A percentile compares a stretch with the other conserved stretches of the same genome.
These are phyloP conservation scores for Microtus richardsoni DNA, from an alignment of 2,113 vertebrate species.

Conservation along the genomic window DNA sequence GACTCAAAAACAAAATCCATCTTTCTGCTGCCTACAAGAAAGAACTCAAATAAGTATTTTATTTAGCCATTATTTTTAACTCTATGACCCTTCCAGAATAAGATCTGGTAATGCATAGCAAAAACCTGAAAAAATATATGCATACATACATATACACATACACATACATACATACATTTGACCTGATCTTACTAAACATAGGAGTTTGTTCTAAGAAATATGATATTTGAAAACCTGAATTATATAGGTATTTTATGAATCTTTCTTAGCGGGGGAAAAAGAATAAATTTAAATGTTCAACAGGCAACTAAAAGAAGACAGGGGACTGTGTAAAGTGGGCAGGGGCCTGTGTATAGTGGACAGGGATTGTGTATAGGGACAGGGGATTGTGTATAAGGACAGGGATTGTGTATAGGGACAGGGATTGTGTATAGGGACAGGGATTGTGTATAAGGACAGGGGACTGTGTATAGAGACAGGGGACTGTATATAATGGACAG, in stretches of 20 bases:
- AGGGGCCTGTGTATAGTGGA: neutral
- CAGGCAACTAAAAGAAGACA: neutral
- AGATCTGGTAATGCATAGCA: neutral
- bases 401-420: neutral
- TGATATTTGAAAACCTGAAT: slow-evolving; percentile 31
- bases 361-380: neutral
- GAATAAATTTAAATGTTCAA: slow-evolving; percentile 24
- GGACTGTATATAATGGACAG: neutral
- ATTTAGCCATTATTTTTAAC: slow-evolving; percentile 29
- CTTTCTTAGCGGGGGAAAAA: slow-evolving; percentile 20
- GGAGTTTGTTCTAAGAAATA: slow-evolving; percentile 55
- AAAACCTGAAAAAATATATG: neutral
- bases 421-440: neutral
- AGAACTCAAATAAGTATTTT: slow-evolving; percentile 39
- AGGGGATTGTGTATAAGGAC: neutral
- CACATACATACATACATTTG: neutral
- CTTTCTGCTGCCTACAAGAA: neutral
- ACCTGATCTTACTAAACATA: slow-evolving; percentile 5
- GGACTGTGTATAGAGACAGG: neutral
- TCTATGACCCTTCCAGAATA: slow-evolving; percentile 42
- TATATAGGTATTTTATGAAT: slow-evolving; percentile 3
- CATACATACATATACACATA: too few species aligned
- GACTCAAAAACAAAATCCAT: too few species aligned
- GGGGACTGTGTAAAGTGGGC: too few species aligned
- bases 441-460: neutral